Evolutionary conservation across 2,113 vertebrate genomes (phyloP).

Genomic region (Anarhynchus alexandrinus): DNA sequence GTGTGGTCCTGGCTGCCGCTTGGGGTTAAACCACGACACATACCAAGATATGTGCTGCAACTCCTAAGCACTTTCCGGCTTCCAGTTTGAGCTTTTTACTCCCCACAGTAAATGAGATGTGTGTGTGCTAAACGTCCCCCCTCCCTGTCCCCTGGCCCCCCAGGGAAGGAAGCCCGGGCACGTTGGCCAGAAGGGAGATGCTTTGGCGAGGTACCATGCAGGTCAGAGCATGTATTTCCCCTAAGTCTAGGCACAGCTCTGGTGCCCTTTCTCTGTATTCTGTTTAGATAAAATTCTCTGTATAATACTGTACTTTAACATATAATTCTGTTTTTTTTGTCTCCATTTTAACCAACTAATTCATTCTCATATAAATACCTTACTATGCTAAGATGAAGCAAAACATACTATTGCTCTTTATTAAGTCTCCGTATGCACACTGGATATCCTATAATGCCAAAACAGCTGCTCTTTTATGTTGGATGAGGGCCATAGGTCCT

Average conservation of each 20-base stretch:
- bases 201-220: not conserved
- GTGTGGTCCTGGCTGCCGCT: not conserved
- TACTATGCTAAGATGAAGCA: not conserved
- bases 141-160: not conserved
- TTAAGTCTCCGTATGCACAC: not conserved
- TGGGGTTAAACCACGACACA: not conserved
- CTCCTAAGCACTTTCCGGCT: not conserved
- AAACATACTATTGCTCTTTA: not conserved
- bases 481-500: not conserved
- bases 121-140: not conserved
- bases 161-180: not conserved
- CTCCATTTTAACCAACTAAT: not conserved
- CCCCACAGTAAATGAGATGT: not conserved
- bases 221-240: not conserved
- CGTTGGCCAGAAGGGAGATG: not conserved
- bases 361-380: not conserved
- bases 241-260: not conserved
- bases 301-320: not conserved
- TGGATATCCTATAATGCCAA: not conserved
- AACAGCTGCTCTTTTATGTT: not conserved
- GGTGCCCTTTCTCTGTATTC: not conserved
- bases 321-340: not conserved
- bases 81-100: not conserved
- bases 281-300: not conserved
- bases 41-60: not conserved